Percentiles rank a stretch among this genome's conserved stretches.
Evolutionary conservation across 2,888 invertebrate species (phyloP).

Genomic region (Dryobotodes eremita): DNA sequence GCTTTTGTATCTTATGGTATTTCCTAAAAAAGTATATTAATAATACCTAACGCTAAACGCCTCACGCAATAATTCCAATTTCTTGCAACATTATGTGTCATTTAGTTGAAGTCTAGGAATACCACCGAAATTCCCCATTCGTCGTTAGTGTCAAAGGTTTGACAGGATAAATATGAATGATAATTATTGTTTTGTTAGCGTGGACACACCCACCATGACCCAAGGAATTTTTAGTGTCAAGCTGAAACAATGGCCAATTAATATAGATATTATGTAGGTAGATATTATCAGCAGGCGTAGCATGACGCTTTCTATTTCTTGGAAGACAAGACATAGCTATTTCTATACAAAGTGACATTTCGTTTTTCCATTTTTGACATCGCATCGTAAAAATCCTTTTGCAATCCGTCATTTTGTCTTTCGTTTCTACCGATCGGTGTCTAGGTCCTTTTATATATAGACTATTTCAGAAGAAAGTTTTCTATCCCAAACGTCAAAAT

Average conservation of each 20-base stretch:
- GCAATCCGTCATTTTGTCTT: too few relatives aligned
- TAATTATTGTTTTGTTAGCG: not conserved
- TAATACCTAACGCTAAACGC: not conserved
- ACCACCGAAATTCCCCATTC: not conserved
- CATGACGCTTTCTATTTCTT: too few relatives aligned
- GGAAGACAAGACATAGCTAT: too few relatives aligned
- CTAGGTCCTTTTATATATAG: too few relatives aligned
- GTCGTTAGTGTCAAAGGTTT: not conserved
- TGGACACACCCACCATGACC: conserved; percentile 1
- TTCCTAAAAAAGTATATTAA: conserved; percentile 12
- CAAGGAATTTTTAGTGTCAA: not conserved
- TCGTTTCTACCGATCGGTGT: too few relatives aligned
- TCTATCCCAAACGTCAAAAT: too few relatives aligned
- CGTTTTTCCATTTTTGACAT: too few relatives aligned
- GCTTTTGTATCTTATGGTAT: not conserved
- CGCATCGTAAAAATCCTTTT: too few relatives aligned
- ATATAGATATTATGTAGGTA: not conserved
- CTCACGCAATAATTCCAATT: conserved; percentile 1
- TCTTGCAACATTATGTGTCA: not conserved
- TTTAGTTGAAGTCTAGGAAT: not conserved
- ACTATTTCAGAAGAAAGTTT: too few relatives aligned
- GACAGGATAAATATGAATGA: not conserved
- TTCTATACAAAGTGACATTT: too few relatives aligned
- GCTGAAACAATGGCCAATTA: conserved; percentile 12
- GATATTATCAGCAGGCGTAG: too few relatives aligned